Conservation (phyloP, 2,888 invertebrate genomes). For the Fragum fragum region DNA sequence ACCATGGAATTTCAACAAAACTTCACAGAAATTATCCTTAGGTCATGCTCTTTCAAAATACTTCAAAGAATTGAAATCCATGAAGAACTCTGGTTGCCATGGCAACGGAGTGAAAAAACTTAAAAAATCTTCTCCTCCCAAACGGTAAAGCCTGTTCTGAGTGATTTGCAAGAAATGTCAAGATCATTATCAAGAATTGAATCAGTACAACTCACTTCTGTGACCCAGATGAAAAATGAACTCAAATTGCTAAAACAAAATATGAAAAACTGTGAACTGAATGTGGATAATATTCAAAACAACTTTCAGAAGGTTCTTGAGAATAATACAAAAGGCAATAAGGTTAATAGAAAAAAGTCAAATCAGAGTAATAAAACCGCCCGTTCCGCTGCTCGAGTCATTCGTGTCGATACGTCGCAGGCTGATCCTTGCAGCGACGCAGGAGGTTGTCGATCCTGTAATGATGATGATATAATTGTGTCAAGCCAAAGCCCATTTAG, state of each 20-base stretch:
- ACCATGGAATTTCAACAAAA: too few species aligned
- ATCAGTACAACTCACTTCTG: neutral
- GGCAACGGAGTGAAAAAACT: too few species aligned
- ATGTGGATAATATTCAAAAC: neutral
- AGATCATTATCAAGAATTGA: neutral
- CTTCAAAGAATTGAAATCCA: too few species aligned
- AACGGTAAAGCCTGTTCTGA: neutral
- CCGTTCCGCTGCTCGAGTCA: neutral
- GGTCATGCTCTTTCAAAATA: too few species aligned
- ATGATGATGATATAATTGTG: too few species aligned
- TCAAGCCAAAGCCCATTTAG: too few species aligned
- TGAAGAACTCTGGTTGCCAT: too few species aligned
- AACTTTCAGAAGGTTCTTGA: neutral
- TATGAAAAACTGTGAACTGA: too few species aligned
- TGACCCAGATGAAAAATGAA: neutral
- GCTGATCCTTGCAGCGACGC: neutral
- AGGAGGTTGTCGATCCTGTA: too few species aligned
- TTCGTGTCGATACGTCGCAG: neutral
- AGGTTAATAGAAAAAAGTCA: neutral
- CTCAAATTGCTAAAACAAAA: neutral
- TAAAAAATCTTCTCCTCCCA: too few species aligned
- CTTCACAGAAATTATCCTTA: too few species aligned
- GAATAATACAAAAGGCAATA: too few species aligned
- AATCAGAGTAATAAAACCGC: neutral
- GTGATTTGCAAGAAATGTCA: neutral